These are phyloP conservation scores for Spilogale gracilis DNA, from an alignment of 2,113 vertebrate species.

Conservation along the genomic window DNA sequence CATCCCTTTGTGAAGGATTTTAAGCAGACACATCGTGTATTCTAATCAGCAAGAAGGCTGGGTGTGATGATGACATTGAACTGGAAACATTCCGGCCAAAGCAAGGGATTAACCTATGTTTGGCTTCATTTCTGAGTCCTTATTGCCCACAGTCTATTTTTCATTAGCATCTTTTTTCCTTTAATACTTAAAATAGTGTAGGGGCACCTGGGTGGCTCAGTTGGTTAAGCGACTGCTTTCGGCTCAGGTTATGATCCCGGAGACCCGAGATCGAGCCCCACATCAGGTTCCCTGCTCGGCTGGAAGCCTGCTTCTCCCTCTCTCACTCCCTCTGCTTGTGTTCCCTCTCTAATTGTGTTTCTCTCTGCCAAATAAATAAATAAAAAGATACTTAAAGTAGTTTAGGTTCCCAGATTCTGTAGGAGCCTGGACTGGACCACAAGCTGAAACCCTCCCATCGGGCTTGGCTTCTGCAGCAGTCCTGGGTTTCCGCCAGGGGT, in stretches of 20 bases:
- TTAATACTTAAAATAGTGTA: not conserved
- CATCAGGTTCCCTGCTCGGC: no score
- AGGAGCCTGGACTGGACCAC: not conserved
- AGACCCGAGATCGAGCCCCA: no score
- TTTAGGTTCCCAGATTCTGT: not conserved
- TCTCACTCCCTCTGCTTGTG: no score
- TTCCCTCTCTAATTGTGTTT: no score
- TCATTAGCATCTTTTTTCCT: not conserved
- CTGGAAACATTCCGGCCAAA: not conserved
- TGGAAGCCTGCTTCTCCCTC: no score
- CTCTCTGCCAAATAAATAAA: no score
- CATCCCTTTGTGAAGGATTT: not conserved
- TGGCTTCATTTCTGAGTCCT: not conserved
- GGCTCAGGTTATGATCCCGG: no score
- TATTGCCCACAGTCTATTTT: not conserved
- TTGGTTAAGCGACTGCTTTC: no score
- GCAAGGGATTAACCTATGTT: not conserved
- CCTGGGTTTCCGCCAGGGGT: not conserved
- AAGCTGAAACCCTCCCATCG: not conserved
- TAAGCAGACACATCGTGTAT: not conserved
- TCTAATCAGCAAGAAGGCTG: not conserved
- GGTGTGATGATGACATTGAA: accelerated
- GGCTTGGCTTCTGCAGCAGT: not conserved
- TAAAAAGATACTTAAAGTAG: not conserved
- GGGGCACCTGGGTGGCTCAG: no score